Percentiles rank a stretch among this genome's conserved stretches.
Evolutionary conservation across 2,113 vertebrate genomes (phyloP).

Genomic region (Hemichromis elongatus): DNA sequence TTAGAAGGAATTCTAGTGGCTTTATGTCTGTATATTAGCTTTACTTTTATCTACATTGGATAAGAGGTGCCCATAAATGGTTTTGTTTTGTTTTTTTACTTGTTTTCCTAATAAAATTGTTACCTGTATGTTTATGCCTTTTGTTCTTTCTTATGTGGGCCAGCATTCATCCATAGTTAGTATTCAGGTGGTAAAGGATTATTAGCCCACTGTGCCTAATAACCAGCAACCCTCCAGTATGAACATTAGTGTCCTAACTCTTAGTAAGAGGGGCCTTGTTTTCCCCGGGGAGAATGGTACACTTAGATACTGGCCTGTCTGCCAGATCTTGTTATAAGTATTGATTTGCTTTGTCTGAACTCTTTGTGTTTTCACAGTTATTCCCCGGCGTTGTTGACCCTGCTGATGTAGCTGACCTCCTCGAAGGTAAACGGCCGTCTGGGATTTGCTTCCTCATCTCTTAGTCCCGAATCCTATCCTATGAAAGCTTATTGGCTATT

Average conservation of each 20-base stretch:
- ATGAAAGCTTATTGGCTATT: conserved; percentile 48
- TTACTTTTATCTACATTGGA: background rate
- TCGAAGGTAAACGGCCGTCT: conserved; percentile 79
- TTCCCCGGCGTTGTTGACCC: conserved; percentile 85
- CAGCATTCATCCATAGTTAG: background rate
- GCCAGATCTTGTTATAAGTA: conserved; percentile 40
- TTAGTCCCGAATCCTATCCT: conserved; percentile 36
- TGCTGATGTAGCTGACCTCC: conserved; percentile 84
- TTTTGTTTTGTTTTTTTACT: background rate
- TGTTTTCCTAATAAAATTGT: background rate
- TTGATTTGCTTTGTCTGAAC: conserved; percentile 39
- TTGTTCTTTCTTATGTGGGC: background rate
- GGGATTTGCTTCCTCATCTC: conserved; percentile 49
- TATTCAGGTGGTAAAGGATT: background rate
- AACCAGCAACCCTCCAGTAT: background rate
- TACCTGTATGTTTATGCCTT: background rate
- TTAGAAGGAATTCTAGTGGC: background rate
- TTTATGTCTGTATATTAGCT: background rate
- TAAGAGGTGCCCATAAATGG: background rate
- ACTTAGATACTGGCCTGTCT: background rate
- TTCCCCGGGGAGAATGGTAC: background rate
- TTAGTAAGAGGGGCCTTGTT: background rate
- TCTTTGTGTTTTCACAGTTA: conserved; percentile 67
- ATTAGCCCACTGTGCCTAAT: background rate
- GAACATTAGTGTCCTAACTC: background rate